Evolutionary conservation across 2,113 vertebrate species (phyloP), one percentile per base, ranked within the genome.

Genomic region (Litocranius walleri): DNA sequence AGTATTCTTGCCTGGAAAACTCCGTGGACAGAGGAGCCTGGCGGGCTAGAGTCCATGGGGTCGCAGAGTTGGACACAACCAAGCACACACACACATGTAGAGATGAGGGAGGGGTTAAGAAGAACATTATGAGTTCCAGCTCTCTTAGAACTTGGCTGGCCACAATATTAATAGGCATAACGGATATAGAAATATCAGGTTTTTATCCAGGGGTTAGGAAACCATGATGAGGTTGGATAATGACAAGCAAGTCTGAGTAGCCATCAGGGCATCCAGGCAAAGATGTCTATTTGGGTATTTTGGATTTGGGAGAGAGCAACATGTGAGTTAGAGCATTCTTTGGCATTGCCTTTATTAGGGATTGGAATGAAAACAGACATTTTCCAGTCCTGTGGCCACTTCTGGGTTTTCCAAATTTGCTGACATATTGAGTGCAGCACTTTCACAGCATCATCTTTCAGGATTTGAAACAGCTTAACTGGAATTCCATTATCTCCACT

Each of bases 181-280:
- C 30, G 27, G n/a, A 91, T 33, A 96, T 0, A 95, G 74, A 81
- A 91, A 95, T 36, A 52, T 67, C 11, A 84, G 54, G 33, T 82
- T 91, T 52, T 56, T 14, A 19, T 14, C 4, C 27, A 19, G 27
- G 33, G 16, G 13, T 36, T 12, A 59, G 59, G 21, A 10, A 14
- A 84, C 27, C 6, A 52, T 16, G 11, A 52, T 21, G 40, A 67
- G 29, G 25, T 71, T 64, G 78, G 23, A 71, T 81, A 88, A 86
- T 45, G 30, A 56, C 25, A 78, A 12, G 23, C 57, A 57, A 21
- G 3, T 85, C 6, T 90, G 43, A 90, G 16, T 2, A 78, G 15
- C 9, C 13, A 88, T 67, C 9, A 71, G 30, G 17, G 77, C 74
- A 94, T 61, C n/a, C 84, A 77, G 54, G 21, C n/a, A 52, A 59